Evolutionary conservation across 2,888 invertebrate genomes (phyloP).

Genomic region (Eulithis prunata): DNA sequence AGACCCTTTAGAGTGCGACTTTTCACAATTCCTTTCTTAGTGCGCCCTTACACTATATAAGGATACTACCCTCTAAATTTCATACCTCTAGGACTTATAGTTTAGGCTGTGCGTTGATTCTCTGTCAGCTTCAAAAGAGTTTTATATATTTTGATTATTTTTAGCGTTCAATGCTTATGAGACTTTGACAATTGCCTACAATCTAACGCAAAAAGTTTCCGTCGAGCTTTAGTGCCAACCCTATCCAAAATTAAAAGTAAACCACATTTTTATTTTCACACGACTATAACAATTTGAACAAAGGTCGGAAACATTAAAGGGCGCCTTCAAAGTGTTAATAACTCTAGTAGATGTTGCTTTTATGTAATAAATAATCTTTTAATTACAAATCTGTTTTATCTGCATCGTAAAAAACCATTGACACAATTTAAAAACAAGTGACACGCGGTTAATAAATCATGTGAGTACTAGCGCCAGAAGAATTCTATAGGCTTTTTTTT

Average conservation of each 20-base stretch:
- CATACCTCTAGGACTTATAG: no score
- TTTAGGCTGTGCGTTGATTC: no score
- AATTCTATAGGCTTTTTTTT: no score
- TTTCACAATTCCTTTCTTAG: no score
- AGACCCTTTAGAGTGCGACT: no score
- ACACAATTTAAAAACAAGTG: slow-evolving; percentile 16
- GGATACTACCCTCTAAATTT: no score
- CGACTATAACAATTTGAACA: slow-evolving; percentile 32
- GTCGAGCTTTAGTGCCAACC: neutral
- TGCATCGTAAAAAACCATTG: slow-evolving; percentile 25
- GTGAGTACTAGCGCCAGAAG: no score
- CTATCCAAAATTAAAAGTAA: slow-evolving; percentile 17
- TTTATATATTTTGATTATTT: no score
- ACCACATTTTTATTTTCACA: slow-evolving; percentile 17
- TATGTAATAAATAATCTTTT: slow-evolving; percentile 22
- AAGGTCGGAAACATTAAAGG: slow-evolving; percentile 42
- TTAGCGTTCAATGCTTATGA: no score
- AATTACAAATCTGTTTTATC: slow-evolving; percentile 21
- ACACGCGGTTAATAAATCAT: slow-evolving; percentile 15
- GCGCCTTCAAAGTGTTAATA: slow-evolving; percentile 35
- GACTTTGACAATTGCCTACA: no score
- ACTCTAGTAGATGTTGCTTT: slow-evolving; percentile 32
- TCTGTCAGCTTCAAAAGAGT: no score
- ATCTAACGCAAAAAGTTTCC: neutral
- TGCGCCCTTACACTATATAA: no score